These are phyloP conservation scores for Montipora foliosa DNA, from an alignment of 64 coral and sea anemone genomes.

Conservation along the genomic window DNA sequence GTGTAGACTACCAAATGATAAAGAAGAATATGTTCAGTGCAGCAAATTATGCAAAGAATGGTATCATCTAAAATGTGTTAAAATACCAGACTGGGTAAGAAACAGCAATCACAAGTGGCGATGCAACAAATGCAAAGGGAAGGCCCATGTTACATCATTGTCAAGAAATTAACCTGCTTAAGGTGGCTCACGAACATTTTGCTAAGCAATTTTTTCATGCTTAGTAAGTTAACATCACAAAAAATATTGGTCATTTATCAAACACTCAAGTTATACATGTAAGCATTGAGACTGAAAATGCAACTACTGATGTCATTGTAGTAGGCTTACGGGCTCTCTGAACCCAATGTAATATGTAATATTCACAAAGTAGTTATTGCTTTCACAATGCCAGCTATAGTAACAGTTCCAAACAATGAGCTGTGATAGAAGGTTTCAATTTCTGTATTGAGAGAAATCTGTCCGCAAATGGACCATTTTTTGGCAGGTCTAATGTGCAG, in stretches of 20 bases:
- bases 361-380: not conserved
- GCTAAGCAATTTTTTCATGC: not conserved
- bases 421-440: not conserved
- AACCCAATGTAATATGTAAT: not conserved
- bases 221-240: not conserved
- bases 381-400: not conserved
- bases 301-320: not conserved
- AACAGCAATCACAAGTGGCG: too few species aligned
- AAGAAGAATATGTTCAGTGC: conserved; percentile 66
- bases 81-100: too few species aligned
- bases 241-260: not conserved
- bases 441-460: not conserved
- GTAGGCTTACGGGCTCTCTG: not conserved
- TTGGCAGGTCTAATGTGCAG: too few species aligned
- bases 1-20: conserved; percentile 56
- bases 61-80: too few species aligned
- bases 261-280: not conserved
- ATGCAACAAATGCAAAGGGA: too few species aligned
- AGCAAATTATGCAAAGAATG: not conserved
- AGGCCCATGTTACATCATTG: not conserved
- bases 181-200: not conserved
- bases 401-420: not conserved
- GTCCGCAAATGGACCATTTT: not conserved
- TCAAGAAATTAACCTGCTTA: conserved; percentile 1
- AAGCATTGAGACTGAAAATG: not conserved